These are phyloP conservation scores for Panthera uncia DNA, from an alignment of 2,113 vertebrate species.

Conservation along the genomic window DNA sequence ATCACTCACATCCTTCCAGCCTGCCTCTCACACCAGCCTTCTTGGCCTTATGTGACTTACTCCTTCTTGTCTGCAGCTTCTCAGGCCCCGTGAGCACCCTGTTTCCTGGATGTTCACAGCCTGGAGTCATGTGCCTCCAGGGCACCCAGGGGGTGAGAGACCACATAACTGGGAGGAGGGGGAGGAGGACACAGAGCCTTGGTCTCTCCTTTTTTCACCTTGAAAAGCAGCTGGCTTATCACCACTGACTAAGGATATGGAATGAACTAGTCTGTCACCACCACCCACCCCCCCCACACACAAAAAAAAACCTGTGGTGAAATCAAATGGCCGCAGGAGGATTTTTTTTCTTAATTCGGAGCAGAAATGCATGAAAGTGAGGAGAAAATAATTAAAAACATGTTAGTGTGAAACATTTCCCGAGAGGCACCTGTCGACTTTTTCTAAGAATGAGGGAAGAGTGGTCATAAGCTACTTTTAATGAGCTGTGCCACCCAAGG, in stretches of 20 bases:
- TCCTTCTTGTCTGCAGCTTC: neutral
- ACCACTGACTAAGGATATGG: neutral
- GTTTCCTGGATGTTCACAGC: neutral
- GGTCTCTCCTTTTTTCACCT: neutral
- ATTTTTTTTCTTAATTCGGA: neutral
- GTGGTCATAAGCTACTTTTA: neutral
- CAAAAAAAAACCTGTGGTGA: neutral
- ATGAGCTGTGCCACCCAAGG: neutral
- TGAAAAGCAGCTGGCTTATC: neutral
- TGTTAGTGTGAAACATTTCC: neutral
- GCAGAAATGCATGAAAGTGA: neutral
- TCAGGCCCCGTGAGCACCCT: neutral
- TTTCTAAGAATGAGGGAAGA: constrained; percentile 1
- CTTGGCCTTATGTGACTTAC: neutral
- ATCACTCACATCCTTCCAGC: neutral
- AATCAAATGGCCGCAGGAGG: neutral
- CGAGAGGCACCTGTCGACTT: neutral
- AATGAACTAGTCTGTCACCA: neutral
- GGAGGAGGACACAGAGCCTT: neutral
- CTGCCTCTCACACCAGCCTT: neutral
- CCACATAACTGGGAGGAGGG: neutral
- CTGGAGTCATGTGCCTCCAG: neutral
- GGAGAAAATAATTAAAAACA: neutral
- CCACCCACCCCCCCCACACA: rapidly evolving
- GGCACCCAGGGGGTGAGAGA: neutral